Conservation (phyloP, 1,140 invertebrate genomes). For the Drosophila tropicalis region DNA sequence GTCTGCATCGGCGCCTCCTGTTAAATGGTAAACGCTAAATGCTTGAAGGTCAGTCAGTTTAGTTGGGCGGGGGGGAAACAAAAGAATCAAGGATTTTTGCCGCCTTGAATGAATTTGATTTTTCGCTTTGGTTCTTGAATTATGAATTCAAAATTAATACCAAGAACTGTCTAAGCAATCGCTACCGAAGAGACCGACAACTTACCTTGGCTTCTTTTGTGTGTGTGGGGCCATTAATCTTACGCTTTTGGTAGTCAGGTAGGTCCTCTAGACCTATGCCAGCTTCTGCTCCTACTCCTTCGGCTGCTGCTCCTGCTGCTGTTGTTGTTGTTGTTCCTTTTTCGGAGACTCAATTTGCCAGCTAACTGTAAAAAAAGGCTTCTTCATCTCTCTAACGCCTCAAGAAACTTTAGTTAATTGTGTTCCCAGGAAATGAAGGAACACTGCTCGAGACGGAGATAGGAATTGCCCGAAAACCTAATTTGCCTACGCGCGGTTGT, state of each 20-base stretch:
- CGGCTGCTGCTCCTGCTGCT: constrained; percentile 4
- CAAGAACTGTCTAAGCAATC: constrained; percentile 79
- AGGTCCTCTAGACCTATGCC: constrained; percentile 30
- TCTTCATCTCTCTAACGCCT: constrained; percentile 52
- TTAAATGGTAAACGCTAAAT: constrained; percentile 26
- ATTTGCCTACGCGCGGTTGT: constrained; percentile 72
- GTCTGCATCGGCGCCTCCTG: constrained; percentile 38
- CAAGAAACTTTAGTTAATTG: constrained; percentile 65
- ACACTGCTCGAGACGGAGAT: neutral
- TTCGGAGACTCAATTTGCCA: constrained; percentile 64
- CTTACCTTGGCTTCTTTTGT: constrained; percentile 12
- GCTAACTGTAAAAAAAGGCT: constrained; percentile 66
- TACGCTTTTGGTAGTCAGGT: constrained; percentile 36
- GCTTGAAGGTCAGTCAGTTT: constrained; percentile 62
- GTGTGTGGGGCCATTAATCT: constrained; percentile 66
- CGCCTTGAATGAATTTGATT: constrained; percentile 65
- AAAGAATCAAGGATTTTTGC: constrained; percentile 47
- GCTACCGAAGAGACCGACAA: constrained; percentile 58
- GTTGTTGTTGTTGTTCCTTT: constrained; percentile 3
- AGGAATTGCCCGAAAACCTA: constrained; percentile 45
- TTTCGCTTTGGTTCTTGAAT: constrained; percentile 39
- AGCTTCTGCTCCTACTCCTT: neutral
- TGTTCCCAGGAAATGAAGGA: constrained; percentile 67
- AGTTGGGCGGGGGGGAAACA: constrained; percentile 31
- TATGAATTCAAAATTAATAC: constrained; percentile 82